Evolutionary conservation across 2,797 vertebrate species (phyloP), one percentile per base, ranked within the genome.

Genomic region (Microtus obscurus): DNA sequence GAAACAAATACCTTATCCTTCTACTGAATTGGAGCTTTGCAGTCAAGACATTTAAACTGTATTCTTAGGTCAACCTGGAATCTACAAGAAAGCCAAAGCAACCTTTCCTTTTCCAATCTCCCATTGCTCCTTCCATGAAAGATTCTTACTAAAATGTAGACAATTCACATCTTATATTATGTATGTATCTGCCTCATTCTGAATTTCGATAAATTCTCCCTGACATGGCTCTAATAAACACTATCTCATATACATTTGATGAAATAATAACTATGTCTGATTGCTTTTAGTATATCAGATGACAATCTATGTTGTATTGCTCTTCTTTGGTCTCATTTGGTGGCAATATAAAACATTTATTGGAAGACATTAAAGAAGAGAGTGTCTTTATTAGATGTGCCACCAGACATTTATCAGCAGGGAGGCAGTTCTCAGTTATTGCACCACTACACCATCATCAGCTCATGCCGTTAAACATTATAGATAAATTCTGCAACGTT

Each of bases 361-460:
- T 90, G 53, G 31, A 86, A 21, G 74, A 14, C 85, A 93, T 1
- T 85, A 51, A 48, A 73, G 37, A 65, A 77, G 21, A n/a, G 9
- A 80, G 89, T 27, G 45, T 51, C 82, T 65, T 90, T 16, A 29
- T 27, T 65, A 82, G 37, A 21, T 94, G 56, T 82, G 37, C 43
- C 69, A 56, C 81, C 77, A 69, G 80, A 94, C 37, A 80, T 74
- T 95, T 73, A 93, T 94, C 95, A 96, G 88, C 59, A 63, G 91
- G 48, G 61, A 96, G 23, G 59, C 4, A 83, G 69, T 45, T 96
- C 78, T 92, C 43, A 78, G 81, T 86, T 95, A 76, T 86, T 86
- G 88, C 89, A 87, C 27, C 43, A 90, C 73, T 78, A 95, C 31
- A 65, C 51, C 12, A 43, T 74, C n/a, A 65, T 83, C 88, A 88